Conservation (phyloP, 64 coral and sea anemone genomes). For the Pocillopora damicornis region DNA sequence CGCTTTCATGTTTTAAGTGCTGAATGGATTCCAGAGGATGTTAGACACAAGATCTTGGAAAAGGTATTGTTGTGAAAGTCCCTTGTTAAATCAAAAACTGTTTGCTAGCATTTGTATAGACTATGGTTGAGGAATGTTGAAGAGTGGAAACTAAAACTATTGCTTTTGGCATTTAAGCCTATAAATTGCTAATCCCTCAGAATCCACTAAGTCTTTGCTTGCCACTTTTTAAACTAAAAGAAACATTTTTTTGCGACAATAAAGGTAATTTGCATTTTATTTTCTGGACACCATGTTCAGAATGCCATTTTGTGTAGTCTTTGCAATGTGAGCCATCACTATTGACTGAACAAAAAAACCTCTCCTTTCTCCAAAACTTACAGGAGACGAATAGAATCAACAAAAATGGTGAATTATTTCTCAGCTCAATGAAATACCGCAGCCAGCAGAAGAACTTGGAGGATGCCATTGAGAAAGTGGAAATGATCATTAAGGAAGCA, state of each 20-base stretch:
- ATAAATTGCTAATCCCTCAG: too few species aligned
- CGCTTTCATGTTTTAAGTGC: constrained; percentile 84
- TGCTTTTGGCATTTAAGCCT: too few species aligned
- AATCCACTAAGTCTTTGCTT: too few species aligned
- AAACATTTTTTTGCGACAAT: too few species aligned
- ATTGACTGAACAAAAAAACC: background rate
- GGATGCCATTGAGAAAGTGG: constrained; percentile 81
- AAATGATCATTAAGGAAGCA: constrained; percentile 71
- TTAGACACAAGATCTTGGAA: constrained; percentile 66
- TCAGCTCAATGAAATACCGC: constrained; percentile 78
- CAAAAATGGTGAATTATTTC: constrained; percentile 77
- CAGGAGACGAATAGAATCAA: constrained; percentile 90
- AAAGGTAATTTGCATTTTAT: too few species aligned
- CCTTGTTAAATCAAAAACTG: too few species aligned
- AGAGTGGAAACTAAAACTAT: too few species aligned
- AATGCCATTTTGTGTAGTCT: too few species aligned
- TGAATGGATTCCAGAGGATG: constrained; percentile 79
- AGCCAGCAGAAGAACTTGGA: constrained; percentile 84
- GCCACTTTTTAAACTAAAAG: too few species aligned
- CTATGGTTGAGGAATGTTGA: too few species aligned
- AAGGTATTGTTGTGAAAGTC: constrained; percentile 10
- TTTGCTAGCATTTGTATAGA: background rate
- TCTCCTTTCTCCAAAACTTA: background rate
- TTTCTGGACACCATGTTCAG: too few species aligned
- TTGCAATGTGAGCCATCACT: background rate